phyloP scores from a whole-genome alignment of 2,797 vertebrate genomes.

The Pangasius djambal region DNA sequence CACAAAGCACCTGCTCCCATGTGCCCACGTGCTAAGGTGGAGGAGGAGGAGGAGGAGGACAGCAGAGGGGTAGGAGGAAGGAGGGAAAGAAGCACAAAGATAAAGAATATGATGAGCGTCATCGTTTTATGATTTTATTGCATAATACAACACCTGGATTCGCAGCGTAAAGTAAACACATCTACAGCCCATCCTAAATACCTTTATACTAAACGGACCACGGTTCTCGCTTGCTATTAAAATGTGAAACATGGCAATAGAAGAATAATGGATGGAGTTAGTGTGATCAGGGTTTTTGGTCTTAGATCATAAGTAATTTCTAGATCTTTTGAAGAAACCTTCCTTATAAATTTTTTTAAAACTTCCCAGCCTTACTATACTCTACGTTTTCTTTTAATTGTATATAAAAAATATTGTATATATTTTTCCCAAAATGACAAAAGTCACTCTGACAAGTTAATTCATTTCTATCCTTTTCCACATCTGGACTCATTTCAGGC shows the following conservation, averaged over 20 bases:
- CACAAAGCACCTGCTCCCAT: constrained; percentile 90
- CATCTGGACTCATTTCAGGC: background rate
- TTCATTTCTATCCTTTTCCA: background rate
- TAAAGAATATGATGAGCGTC: constrained; percentile 1
- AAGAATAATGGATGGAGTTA: background rate
- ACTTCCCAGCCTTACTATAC: background rate
- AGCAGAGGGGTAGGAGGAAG: constrained; percentile 9
- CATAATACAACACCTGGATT: constrained; percentile 34
- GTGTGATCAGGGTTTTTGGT: background rate
- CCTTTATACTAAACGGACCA: background rate
- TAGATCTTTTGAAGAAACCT: background rate
- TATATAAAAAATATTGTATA: background rate
- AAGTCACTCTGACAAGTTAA: background rate
- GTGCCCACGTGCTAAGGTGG: constrained; percentile 77
- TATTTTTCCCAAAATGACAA: background rate
- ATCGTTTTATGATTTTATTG: constrained; percentile 44
- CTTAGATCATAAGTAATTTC: background rate
- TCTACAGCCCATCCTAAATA: background rate
- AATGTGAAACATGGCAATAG: background rate
- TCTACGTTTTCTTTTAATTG: background rate
- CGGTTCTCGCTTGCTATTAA: background rate
- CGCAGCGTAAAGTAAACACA: constrained; percentile 3
- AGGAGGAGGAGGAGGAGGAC: background rate
- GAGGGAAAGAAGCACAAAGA: constrained; percentile 30
- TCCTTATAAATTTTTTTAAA: background rate